Base-by-base conservation (phyloP, 2,797 vertebrate species). In the Epinephelus coioides region DNA sequence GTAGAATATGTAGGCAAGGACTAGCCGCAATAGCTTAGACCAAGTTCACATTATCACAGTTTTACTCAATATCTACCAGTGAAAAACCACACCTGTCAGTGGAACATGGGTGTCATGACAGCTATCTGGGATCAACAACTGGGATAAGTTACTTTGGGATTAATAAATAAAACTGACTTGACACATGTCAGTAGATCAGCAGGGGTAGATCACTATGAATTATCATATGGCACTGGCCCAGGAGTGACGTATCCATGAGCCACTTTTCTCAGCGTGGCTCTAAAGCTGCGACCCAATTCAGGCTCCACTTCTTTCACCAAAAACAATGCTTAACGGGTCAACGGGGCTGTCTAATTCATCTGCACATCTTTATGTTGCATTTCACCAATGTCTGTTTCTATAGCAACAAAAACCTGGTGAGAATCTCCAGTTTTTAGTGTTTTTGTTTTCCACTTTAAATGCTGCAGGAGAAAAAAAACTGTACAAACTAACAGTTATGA, bases 401-500 rank as follows among this genome's bases (percentile, higher is more conserved):
- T 61, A 47, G 68, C 34, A 73, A 81, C 73, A 64, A n/a, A 49
- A 44, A 30, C 40, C 40, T 34, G 23, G 34, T 17, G 11, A 67
- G 50, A 61, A 63, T 2, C n/a, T 54, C 69, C 56, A 30, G 15
- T 15, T 57, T 14, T 57, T 11, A 34, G 27, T 21, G 19, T 38
- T 38, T 54, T 38, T 23, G 34, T 44, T 71, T 54, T 30, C 40
- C 65, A 56, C 59, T 60, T 55, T 51, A 64, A 55, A 61, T 54
- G 64, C 25, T 56, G 61, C n/a, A 53, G 60, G 55, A 55, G n/a
- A 44, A 43, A 73, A 34, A 62, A 57, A 72, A 25, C 57, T 64
- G 56, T 74, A 84, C 59, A 77, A 73, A 78, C 18, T 18, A 61
- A 76, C 40, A 55, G 71, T 40, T 57, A 11, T 17, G 30, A 62